Conservation (phyloP, 2,888 invertebrate species). For the Cylindroiulus punctatus region DNA sequence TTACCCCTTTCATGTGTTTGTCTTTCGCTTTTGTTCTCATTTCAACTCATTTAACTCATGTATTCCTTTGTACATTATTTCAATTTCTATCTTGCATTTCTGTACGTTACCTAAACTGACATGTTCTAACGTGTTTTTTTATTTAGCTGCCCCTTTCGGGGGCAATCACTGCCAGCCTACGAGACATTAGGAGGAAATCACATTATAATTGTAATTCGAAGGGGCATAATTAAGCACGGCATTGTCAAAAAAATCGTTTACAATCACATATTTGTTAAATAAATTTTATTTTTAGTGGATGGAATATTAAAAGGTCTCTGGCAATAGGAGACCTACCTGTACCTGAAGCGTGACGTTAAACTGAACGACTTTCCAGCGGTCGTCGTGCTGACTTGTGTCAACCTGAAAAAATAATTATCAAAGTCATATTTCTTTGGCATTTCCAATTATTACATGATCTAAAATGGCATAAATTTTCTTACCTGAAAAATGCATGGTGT, state of each 20-base stretch:
- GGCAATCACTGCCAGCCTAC: too few species aligned
- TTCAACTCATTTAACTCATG: too few species aligned
- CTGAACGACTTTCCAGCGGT: slow-evolving; percentile 78
- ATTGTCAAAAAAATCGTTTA: not conserved
- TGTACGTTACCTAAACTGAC: too few species aligned
- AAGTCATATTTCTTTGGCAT: not conserved
- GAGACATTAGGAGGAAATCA: too few species aligned
- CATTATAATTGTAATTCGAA: too few species aligned
- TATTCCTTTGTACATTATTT: too few species aligned
- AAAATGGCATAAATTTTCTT: slow-evolving; percentile 54
- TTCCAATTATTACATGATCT: not conserved
- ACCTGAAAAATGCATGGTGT: slow-evolving; percentile 79
- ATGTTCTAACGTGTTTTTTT: too few species aligned
- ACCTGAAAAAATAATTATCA: slow-evolving; percentile 75
- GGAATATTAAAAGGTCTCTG: slow-evolving; percentile 18
- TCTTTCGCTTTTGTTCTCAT: too few species aligned
- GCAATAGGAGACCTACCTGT: slow-evolving; percentile 71
- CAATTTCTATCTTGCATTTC: too few species aligned
- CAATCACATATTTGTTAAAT: not conserved
- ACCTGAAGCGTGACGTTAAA: slow-evolving; percentile 80
- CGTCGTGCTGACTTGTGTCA: slow-evolving; percentile 79
- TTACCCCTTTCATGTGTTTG: too few species aligned
- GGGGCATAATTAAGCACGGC: too few species aligned
- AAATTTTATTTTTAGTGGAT: slow-evolving; percentile 53
- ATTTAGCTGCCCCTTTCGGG: too few species aligned